Percentiles rank a stretch among this genome's conserved stretches.
phyloP scores from a whole-genome alignment of 2,888 invertebrate genomes.

The Hemicrepidius hirtus region DNA sequence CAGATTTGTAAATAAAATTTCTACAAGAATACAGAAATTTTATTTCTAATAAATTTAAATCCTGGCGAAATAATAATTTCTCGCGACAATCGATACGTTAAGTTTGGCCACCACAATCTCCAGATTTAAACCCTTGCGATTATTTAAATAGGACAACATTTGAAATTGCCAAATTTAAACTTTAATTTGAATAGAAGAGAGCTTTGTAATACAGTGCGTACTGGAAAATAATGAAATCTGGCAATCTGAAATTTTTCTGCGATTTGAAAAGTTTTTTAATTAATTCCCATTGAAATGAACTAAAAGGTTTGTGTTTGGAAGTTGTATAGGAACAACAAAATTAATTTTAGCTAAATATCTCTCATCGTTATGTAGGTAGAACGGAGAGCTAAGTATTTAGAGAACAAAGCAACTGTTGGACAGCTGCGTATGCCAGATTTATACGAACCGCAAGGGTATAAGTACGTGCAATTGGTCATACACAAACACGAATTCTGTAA shows the following conservation, averaged over 20 bases:
- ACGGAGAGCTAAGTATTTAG: constrained; percentile 30
- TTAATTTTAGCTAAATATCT: constrained; percentile 34
- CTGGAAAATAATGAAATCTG: no score
- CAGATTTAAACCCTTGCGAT: no score
- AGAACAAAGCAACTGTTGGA: constrained; percentile 38
- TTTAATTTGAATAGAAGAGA: no score
- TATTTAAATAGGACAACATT: no score
- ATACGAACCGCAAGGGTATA: constrained; percentile 41
- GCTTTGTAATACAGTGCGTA: no score
- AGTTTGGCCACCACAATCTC: no score
- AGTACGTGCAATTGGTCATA: constrained; percentile 41
- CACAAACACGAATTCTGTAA: constrained; percentile 35
- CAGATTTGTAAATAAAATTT: no score
- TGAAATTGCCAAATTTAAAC: no score
- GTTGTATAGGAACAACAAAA: constrained; percentile 9
- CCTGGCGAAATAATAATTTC: no score
- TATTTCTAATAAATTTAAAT: no score
- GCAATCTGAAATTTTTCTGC: neutral
- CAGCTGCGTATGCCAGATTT: constrained; percentile 45
- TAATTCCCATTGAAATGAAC: constrained; percentile 3
- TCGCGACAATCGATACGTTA: no score
- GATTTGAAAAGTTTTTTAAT: neutral
- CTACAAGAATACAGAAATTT: no score
- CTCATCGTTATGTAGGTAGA: constrained; percentile 11
- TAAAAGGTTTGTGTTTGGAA: neutral